Evolutionary conservation across 2,888 invertebrate species (phyloP), one percentile per base, ranked within the genome.

Genomic region (Scrobipalpa atriplicella): DNA sequence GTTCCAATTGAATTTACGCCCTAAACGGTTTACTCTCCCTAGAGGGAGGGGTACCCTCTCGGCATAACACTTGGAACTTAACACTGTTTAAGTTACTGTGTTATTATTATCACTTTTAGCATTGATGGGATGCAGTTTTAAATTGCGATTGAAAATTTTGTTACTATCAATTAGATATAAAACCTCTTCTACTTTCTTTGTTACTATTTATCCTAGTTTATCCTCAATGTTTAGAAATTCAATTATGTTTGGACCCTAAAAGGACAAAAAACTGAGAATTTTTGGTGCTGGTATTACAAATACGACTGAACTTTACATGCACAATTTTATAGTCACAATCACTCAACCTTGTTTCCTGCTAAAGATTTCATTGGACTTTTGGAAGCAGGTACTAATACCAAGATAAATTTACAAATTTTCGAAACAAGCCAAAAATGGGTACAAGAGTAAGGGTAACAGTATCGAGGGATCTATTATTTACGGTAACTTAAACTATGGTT

Each of bases 401-500:
- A 3, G 43, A 43, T 13, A 43, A 13, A 43, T 43, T 43, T 13
- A 3, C 3, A 1, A 43, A 43, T 1, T 3, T 43, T 3, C 13
- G 13, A 43, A 13, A 47, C 47, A 16, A 16, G 16, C 16, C n/a
- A 5, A 47, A 19, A 19, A 18, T 51, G 5, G 51, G 18, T 52
- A 19, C 52, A 52, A 52, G 52, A 9, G 11, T 52, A 41, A 52
- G 52, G 18, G 11, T 52, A 41, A 52, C 61, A 72, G 72, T 72
- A 72, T 63, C 62, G 52, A 16, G 70, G 72, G 73, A 71, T 79
- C 70, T 74, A 84, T 85, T 86, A 85, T 86, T 82, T 77, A 87
- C 83, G 83, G 87, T 82, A 83, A 85, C 79, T 85, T 85, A 86
- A 86, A 85, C 83, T 83, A 85, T 84, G 81, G 83, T 78, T 78